Evolutionary conservation across 2,113 vertebrate species (phyloP).

Genomic region (Syngnathus scovelli): DNA sequence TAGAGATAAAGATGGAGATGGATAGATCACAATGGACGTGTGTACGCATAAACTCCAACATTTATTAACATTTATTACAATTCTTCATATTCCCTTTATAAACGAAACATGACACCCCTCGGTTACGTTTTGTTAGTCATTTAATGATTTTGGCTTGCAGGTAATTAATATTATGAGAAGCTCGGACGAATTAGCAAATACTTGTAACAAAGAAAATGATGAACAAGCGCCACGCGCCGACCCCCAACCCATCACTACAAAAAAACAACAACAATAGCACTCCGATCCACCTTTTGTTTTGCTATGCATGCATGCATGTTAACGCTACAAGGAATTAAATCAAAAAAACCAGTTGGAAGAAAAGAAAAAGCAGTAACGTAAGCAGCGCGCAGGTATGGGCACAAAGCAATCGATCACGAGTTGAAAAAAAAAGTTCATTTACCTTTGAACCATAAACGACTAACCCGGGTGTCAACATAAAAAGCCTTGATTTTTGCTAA

Average conservation of each 20-base stretch:
- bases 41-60: neutral
- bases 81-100: neutral
- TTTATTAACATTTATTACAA: neutral
- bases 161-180: neutral
- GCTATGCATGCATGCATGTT: conserved; percentile 7
- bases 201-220: neutral
- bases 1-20: no score
- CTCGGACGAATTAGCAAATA: neutral
- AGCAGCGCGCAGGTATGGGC: no score
- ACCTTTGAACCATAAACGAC: neutral
- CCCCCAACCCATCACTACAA: neutral
- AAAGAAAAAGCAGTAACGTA: neutral
- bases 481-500: conserved; percentile 31
- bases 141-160: neutral
- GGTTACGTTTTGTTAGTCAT: neutral
- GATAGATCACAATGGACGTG: no score
- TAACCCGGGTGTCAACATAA: neutral
- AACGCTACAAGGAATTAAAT: conserved; percentile 21
- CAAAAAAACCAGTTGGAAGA: neutral
- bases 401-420: neutral
- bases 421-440: conserved; percentile 4
- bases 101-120: neutral
- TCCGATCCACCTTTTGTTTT: conserved; percentile 38
- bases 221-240: neutral
- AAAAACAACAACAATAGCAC: neutral